Evolutionary conservation across 2,888 invertebrate species (phyloP).

Genomic region (Heliconius sara): DNA sequence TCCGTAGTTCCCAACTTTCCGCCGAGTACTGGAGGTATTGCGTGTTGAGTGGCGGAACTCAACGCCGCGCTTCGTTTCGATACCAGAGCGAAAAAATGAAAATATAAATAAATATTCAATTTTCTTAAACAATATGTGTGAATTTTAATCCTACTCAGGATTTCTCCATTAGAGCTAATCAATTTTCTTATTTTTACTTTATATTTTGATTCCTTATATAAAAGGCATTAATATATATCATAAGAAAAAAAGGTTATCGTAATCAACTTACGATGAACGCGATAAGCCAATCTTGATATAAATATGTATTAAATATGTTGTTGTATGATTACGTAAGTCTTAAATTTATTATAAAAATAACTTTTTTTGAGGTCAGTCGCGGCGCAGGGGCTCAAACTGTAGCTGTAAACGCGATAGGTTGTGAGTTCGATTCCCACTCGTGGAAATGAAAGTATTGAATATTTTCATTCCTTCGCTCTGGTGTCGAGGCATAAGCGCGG

Average conservation of each 20-base stretch:
- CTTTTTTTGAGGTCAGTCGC: background rate
- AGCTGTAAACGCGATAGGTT: too few relatives aligned
- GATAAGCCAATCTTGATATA: conserved; percentile 16
- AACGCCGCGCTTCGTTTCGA: too few relatives aligned
- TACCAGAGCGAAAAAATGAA: too few relatives aligned
- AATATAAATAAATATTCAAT: too few relatives aligned
- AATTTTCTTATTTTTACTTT: background rate
- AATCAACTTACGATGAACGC: conserved; percentile 18
- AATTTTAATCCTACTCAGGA: background rate
- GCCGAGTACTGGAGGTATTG: too few relatives aligned
- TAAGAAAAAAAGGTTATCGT: conserved; percentile 2
- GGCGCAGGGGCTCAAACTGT: too few relatives aligned
- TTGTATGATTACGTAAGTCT: background rate
- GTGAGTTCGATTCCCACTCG: too few relatives aligned
- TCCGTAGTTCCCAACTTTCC: too few relatives aligned
- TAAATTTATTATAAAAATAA: background rate
- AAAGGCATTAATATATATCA: background rate
- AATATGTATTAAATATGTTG: background rate
- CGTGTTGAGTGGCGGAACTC: too few relatives aligned
- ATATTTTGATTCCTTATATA: background rate
- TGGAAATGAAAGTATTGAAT: too few relatives aligned
- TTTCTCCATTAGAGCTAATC: background rate
- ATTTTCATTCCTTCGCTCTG: too few relatives aligned
- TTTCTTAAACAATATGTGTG: background rate
- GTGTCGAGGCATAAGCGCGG: too few relatives aligned